phyloP scores from a whole-genome alignment of 2,888 invertebrate species.

The Catocala fraxini region DNA sequence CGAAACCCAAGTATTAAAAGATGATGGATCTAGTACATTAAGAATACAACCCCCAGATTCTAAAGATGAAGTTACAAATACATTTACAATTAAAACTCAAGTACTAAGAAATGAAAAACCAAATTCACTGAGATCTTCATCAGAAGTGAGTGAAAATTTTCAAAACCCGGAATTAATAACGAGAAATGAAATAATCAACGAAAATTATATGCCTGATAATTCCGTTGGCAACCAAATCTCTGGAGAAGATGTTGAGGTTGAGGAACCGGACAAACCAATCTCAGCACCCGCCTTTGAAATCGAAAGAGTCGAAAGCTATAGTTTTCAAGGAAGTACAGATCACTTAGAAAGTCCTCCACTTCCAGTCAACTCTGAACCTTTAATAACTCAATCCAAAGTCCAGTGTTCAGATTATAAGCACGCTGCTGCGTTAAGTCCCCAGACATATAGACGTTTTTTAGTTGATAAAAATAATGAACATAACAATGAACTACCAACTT shows the following conservation, averaged over 20 bases:
- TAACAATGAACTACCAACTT: not conserved
- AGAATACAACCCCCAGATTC: too few species aligned
- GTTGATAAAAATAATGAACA: not conserved
- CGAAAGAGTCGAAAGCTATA: not conserved
- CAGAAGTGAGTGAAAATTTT: constrained; percentile 1
- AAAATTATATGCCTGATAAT: too few species aligned
- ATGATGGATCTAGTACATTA: too few species aligned
- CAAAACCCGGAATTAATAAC: not conserved
- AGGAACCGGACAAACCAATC: too few species aligned
- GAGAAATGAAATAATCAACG: not conserved
- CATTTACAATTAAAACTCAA: too few species aligned
- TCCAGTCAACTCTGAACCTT: not conserved
- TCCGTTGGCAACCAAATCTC: too few species aligned
- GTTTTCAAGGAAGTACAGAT: not conserved
- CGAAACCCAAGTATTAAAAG: not conserved
- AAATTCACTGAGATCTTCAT: too few species aligned
- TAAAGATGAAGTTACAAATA: too few species aligned
- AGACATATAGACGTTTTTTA: constrained; percentile 11
- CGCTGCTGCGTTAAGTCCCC: not conserved
- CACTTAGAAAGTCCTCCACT: not conserved
- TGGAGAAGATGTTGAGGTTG: too few species aligned
- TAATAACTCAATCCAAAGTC: not conserved
- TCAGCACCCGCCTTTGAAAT: not conserved
- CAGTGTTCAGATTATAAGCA: constrained; percentile 8
- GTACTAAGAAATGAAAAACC: too few species aligned